Conservation (phyloP, 2,113 vertebrate species). For the Stegostoma tigrinum region DNA sequence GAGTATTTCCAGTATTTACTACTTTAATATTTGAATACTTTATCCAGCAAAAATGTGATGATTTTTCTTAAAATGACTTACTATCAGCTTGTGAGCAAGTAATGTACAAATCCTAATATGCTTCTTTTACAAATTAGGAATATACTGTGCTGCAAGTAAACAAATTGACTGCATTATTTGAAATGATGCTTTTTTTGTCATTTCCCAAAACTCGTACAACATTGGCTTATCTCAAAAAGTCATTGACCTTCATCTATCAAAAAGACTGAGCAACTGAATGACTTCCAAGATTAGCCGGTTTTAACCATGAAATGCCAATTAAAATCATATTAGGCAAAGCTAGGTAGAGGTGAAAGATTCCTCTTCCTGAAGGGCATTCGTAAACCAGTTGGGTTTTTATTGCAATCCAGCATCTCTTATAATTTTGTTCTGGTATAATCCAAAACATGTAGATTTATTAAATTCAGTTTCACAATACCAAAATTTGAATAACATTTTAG, state of each 20-base stretch:
- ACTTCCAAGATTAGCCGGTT: not conserved
- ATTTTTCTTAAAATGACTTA: not conserved
- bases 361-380: not conserved
- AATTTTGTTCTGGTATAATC: not conserved
- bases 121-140: not conserved
- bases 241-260: not conserved
- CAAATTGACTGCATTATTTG: not conserved
- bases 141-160: not conserved
- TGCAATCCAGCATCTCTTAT: not conserved
- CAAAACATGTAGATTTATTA: not conserved
- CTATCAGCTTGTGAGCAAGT: not conserved
- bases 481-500: not conserved
- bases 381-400: not conserved
- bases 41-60: no score
- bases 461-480: not conserved
- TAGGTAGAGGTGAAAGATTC: not conserved
- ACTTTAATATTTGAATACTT: not conserved
- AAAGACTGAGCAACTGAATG: not conserved
- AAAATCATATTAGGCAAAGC: not conserved
- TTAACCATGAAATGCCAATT: not conserved
- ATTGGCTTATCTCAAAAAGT: not conserved
- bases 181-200: not conserved
- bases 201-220: not conserved
- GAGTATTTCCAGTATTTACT: not conserved
- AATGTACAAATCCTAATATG: not conserved